phyloP scores from a whole-genome alignment of 2,797 vertebrate genomes.

The Coracias cyanogaster region DNA sequence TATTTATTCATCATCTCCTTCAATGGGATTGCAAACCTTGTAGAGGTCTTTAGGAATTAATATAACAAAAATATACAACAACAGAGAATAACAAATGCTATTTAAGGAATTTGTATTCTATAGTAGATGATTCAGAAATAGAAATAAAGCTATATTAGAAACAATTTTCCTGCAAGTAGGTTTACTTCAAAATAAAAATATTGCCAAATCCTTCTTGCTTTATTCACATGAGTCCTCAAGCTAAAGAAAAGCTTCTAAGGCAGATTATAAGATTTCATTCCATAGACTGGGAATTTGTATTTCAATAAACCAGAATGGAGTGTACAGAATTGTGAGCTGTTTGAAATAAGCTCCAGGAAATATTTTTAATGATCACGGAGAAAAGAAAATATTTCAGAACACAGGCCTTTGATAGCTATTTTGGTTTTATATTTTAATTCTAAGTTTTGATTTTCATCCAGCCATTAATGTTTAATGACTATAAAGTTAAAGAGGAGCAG shows the following conservation, averaged over 20 bases:
- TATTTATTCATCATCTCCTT: not conserved
- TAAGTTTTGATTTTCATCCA: not conserved
- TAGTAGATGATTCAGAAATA: not conserved
- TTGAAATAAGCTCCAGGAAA: not conserved
- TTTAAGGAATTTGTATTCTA: not conserved
- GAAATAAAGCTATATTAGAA: conserved; percentile 2
- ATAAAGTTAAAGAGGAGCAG: not conserved
- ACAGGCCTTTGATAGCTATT: not conserved
- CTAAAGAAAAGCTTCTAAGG: not conserved
- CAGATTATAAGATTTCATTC: not conserved
- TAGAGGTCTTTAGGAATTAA: not conserved
- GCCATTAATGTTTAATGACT: not conserved
- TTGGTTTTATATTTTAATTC: not conserved
- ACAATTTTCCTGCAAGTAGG: not conserved
- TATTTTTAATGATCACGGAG: not conserved
- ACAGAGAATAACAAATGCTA: not conserved
- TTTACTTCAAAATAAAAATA: conserved; percentile 25
- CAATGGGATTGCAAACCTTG: not conserved
- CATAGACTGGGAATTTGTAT: not conserved
- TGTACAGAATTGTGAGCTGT: not conserved
- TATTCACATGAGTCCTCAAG: not conserved
- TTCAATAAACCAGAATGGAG: not conserved
- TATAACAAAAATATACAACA: not conserved
- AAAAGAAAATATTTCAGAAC: not conserved
- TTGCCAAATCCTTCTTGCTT: not conserved